Evolutionary conservation across 1,140 invertebrate species (phyloP), one percentile per base, ranked within the genome.

Genomic region (Ceratina australensis): DNA sequence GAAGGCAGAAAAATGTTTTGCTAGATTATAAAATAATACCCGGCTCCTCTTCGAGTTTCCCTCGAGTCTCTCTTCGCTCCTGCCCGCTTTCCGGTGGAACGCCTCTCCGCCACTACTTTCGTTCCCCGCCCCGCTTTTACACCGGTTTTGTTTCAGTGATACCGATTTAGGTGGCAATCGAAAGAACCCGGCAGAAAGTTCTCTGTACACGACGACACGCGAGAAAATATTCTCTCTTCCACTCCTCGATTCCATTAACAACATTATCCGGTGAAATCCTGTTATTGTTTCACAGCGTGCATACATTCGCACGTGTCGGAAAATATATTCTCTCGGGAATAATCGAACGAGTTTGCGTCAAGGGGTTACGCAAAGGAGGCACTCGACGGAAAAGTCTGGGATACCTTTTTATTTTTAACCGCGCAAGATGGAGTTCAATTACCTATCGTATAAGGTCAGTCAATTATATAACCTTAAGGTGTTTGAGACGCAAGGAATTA

Each of bases 1-100:
- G 57, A 74, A 81, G 69, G 71, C 67, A 79, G 79, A 82, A 82
- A 85, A 84, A 82, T 79, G 78, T 81, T 87, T 85, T 79, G 64
- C 61, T 47, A 66, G 49, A 74, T 84, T 83, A 72, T 61, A 65
- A 78, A 78, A 72, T 72, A 78, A 78, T 78, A 72, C 68, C 33
- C 47, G 26, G 22, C 33, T 42, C 54, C 28, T 13, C 47, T 5
- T 50, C 15, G n/a, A 78, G 59, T 42, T 72, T 56, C 24, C 24
- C 42, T 33, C 49, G 15, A 24, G 1, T 26, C 26, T 12, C 12
- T 20, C 16, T 4, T 7, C 16, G 15, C 28, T 54, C 28, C 7
- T 15, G 33, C 20, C n/a, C 2, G n/a, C 33, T 28, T 47, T 52
- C 15, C 50, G 22, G 22, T 3, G 0, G 16, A 12, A 4, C 15